phyloP scores from a whole-genome alignment of 37 sponge, comb jelly and placozoan species.

The Mnemiopsis leidyi region DNA sequence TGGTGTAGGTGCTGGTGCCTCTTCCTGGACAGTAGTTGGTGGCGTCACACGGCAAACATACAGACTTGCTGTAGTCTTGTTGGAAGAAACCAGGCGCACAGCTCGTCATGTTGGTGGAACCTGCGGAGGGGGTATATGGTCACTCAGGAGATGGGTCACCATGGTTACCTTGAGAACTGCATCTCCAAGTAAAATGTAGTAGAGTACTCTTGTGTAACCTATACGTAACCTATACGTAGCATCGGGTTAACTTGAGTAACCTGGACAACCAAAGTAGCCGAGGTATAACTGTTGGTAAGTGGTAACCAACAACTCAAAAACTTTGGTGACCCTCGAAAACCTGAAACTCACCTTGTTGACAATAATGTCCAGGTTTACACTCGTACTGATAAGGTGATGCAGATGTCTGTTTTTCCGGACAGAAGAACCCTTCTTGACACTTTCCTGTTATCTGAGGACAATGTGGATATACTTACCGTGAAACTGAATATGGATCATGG shows the following conservation, averaged over 20 bases:
- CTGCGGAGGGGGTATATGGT: slow-evolving; percentile 23
- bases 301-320: too few species aligned
- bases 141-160: too few species aligned
- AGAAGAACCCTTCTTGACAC: slow-evolving; percentile 45
- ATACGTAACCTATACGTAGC: too few species aligned
- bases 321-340: too few species aligned
- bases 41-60: neutral
- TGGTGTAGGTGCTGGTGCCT: slow-evolving; percentile 40
- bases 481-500: too few species aligned
- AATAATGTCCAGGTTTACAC: slow-evolving; percentile 66
- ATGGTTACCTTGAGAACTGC: too few species aligned
- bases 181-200: too few species aligned
- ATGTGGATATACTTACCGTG: too few species aligned
- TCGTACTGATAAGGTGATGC: slow-evolving; percentile 58
- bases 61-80: slow-evolving; percentile 27
- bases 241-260: too few species aligned
- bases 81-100: slow-evolving; percentile 21
- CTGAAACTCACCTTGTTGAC: slow-evolving; percentile 19
- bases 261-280: too few species aligned
- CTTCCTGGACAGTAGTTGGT: slow-evolving; percentile 53
- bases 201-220: too few species aligned
- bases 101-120: slow-evolving; percentile 28
- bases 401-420: slow-evolving; percentile 31
- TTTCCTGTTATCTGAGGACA: slow-evolving; percentile 12
- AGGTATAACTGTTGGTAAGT: too few species aligned